Conservation (phyloP, 2,113 vertebrate genomes). For the Pterocles orientalis region DNA sequence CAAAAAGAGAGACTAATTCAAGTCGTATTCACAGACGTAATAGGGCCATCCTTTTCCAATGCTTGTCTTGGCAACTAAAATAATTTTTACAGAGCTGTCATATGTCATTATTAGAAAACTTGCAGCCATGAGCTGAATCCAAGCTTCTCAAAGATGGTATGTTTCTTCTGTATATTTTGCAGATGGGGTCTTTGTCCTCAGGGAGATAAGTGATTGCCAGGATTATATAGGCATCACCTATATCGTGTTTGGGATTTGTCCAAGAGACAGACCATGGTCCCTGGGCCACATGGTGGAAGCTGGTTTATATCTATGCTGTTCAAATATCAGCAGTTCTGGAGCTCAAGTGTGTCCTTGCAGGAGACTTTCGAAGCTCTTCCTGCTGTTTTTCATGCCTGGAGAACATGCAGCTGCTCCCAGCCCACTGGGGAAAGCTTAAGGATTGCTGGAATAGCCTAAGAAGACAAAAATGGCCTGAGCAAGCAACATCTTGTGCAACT, state of each 20-base stretch:
- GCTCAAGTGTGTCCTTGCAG: not conserved
- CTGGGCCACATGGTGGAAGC: not conserved
- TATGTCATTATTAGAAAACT: slow-evolving; percentile 26
- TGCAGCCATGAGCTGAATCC: slow-evolving; percentile 10
- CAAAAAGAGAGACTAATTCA: not conserved
- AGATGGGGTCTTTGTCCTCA: slow-evolving; percentile 36
- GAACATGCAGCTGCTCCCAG: not conserved
- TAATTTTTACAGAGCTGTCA: not conserved
- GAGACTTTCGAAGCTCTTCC: not conserved
- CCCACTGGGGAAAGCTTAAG: not conserved
- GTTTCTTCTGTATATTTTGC: not conserved
- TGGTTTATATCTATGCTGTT: not conserved
- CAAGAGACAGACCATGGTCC: not conserved
- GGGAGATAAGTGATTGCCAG: slow-evolving; percentile 8
- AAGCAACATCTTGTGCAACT: not conserved
- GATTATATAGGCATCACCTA: not conserved
- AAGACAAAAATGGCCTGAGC: not conserved
- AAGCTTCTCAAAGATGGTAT: not conserved
- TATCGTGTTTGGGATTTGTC: not conserved
- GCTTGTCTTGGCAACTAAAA: slow-evolving; percentile 21
- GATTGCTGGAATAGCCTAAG: not conserved
- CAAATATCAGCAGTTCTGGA: not conserved
- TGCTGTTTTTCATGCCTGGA: not conserved
- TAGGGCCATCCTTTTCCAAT: not conserved
- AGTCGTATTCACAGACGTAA: not conserved